A percentile compares a stretch with the other conserved stretches of the same genome.
These are phyloP conservation scores for Colaptes auratus DNA, from an alignment of 2,113 vertebrate genomes.

Conservation along the genomic window DNA sequence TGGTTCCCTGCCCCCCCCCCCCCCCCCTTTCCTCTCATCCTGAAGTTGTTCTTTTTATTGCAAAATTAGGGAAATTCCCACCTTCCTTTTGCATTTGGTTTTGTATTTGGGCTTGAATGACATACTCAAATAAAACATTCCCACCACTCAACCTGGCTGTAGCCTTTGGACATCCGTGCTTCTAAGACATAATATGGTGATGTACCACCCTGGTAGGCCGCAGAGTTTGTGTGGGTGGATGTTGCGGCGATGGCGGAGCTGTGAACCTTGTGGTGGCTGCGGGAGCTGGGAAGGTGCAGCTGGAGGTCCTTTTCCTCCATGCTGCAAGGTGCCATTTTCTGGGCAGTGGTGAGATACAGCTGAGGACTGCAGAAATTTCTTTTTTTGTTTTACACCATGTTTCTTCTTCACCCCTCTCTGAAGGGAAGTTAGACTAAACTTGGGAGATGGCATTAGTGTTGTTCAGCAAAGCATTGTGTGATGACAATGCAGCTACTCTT, in stretches of 20 bases:
- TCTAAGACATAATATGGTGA: neutral
- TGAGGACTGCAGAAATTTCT: neutral
- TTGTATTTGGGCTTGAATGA: constrained; percentile 67
- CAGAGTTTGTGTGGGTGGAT: neutral
- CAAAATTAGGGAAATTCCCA: constrained; percentile 58
- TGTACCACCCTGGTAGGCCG: neutral
- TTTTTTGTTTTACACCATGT: neutral
- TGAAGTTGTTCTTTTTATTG: constrained; percentile 40
- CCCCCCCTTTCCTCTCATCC: neutral
- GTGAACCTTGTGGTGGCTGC: neutral
- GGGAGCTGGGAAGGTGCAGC: neutral
- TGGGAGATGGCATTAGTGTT: no score
- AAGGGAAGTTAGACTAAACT: neutral
- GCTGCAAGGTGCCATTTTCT: neutral
- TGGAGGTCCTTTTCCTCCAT: neutral
- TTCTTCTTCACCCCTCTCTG: neutral
- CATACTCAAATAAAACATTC: constrained; percentile 71
- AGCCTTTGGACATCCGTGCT: neutral
- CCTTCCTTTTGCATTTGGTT: constrained; percentile 66
- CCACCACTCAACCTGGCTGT: constrained; percentile 8
- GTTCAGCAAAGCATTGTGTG: neutral
- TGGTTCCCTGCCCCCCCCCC: neutral
- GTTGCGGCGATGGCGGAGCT: neutral
- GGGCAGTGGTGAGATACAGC: neutral
- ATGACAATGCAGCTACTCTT: fast-evolving